A percentile compares a stretch with the other conserved stretches of the same genome.
These are phyloP conservation scores for Trinorchestia longiramus DNA, from an alignment of 1,140 invertebrate species.

Conservation along the genomic window DNA sequence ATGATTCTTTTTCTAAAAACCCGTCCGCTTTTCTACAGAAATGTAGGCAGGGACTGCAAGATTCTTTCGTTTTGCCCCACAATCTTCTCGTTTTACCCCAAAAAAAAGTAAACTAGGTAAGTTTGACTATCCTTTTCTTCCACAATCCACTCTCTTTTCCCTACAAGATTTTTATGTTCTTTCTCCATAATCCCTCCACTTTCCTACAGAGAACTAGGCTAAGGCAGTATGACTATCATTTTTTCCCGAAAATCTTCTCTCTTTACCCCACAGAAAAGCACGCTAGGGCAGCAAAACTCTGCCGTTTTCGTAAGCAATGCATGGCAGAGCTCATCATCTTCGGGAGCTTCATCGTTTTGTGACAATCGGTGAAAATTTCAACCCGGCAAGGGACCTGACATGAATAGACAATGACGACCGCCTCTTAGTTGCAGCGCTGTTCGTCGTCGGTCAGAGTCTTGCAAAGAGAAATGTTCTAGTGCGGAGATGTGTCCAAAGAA, in stretches of 20 bases:
- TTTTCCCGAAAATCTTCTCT: background rate
- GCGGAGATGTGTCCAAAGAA: too few relatives aligned
- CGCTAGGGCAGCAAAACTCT: background rate
- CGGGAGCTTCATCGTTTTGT: conserved; percentile 35
- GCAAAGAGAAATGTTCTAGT: too few relatives aligned
- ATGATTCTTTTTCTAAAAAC: too few relatives aligned
- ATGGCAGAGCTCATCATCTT: background rate
- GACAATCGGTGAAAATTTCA: conserved; percentile 42
- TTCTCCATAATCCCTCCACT: background rate
- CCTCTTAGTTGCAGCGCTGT: too few relatives aligned
- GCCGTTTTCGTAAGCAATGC: conserved; percentile 9
- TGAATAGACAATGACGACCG: background rate
- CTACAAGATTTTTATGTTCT: background rate
- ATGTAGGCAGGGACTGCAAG: too few relatives aligned
- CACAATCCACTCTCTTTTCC: background rate
- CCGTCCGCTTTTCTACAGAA: too few relatives aligned
- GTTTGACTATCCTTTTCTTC: too few relatives aligned
- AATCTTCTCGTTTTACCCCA: background rate
- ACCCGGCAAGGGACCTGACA: background rate
- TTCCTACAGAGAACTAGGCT: background rate
- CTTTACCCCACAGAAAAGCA: background rate
- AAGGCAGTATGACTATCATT: background rate
- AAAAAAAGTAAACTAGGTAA: too few relatives aligned
- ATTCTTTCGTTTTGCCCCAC: too few relatives aligned
- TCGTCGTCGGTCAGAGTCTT: background rate